Base-by-base conservation (phyloP, 2,797 vertebrate genomes). In the Scarus forsteni region DNA sequence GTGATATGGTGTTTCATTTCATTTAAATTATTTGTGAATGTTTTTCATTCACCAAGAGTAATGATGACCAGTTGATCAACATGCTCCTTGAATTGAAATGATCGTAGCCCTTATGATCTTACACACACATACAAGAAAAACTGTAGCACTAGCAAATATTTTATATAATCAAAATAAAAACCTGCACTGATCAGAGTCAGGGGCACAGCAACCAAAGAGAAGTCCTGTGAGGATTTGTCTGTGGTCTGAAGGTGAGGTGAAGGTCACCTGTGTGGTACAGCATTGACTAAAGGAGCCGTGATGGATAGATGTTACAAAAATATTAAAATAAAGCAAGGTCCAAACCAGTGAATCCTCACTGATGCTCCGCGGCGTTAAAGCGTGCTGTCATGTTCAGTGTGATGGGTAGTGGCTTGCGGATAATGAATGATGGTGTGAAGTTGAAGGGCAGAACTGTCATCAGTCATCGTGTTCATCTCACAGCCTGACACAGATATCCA, bases 391-490 rank as follows among this genome's bases (percentile, higher is more conserved):
- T 73, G 88, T 73, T 73, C 75, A 39, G 5, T 56, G 62, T 18
- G 73, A 80, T 81, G 77, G 79, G 63, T 83, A 83, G 67, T 50
- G 57, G 36, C 66, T 75, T 61, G 14, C 49, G 57, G 59, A 77
- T 89, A 87, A 93, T 66, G 70, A 84, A 90, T 57, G 79, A 74
- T 36, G 27, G n/a, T 8, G 49, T 27, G 51, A 60, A 71, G 70
- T 69, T 76, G 84, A 89, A 91, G 89, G 86, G 66, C 87, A 85
- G 81, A 81, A 6, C 60, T 43, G 77, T 36, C 83, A 84, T 90
- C 50, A 61, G 44, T 90, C 86, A 84, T 56, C 40, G 54, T 68
- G 79, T 65, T 83, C 67, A 78, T 87, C 75, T 69, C 74, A 74
- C 66, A 72, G 61, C 72, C 39, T 83, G 82, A 81, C 83, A 74